Evolutionary conservation across 2,888 invertebrate species (phyloP).

Genomic region (Agrotis puta): DNA sequence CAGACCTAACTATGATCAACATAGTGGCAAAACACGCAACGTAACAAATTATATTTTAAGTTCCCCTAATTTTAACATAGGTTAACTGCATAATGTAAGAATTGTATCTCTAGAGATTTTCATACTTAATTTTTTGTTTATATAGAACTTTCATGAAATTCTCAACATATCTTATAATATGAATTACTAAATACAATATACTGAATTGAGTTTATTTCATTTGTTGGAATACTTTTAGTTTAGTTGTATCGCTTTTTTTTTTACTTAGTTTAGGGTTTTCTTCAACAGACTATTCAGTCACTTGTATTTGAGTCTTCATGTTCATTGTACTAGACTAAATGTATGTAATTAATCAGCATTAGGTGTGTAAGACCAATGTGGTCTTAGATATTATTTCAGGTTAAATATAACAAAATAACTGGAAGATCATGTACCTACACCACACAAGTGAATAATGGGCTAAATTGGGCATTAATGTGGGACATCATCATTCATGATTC

Average conservation of each 20-base stretch:
- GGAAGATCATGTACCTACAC: constrained; percentile 79
- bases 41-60: constrained; percentile 85
- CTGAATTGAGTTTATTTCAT: constrained; percentile 67
- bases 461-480: constrained; percentile 85
- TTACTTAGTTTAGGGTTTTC: constrained; percentile 52
- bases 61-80: constrained; percentile 71
- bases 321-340: constrained; percentile 65
- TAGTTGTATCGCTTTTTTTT: constrained; percentile 58
- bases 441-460: constrained; percentile 82
- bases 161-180: constrained; percentile 59
- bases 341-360: constrained; percentile 75
- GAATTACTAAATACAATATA: constrained; percentile 66
- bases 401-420: constrained; percentile 74
- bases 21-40: constrained; percentile 85
- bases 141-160: constrained; percentile 58
- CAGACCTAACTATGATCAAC: constrained; percentile 87
- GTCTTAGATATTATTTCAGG: constrained; percentile 86
- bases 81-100: constrained; percentile 71
- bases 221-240: constrained; percentile 64
- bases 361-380: constrained; percentile 73
- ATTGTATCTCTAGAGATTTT: constrained; percentile 63
- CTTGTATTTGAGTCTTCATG: constrained; percentile 58
- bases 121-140: constrained; percentile 61
- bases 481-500: constrained; percentile 75
- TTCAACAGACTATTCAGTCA: constrained; percentile 52